These are phyloP conservation scores for Perdita meconis DNA, from an alignment of 2,888 invertebrate genomes.

Conservation along the genomic window DNA sequence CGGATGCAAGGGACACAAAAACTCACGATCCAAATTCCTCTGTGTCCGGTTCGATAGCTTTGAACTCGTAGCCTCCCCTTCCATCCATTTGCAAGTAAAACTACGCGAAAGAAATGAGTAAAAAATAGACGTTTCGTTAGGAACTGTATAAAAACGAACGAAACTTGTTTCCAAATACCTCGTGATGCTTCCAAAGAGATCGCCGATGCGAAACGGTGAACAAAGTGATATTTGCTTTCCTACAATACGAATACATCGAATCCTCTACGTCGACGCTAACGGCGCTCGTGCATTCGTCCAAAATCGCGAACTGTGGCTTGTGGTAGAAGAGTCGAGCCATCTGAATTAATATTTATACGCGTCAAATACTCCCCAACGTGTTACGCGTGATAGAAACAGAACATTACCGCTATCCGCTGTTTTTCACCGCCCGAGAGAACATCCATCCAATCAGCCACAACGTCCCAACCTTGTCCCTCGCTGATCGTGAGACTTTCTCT, in stretches of 20 bases:
- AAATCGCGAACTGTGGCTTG: slow-evolving; percentile 98
- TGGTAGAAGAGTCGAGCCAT: slow-evolving; percentile 99
- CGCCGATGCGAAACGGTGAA: slow-evolving; percentile 99
- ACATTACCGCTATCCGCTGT: slow-evolving; percentile 95
- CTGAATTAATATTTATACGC: slow-evolving; percentile 79
- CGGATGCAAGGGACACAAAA: slow-evolving; percentile 67
- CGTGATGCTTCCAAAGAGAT: slow-evolving; percentile 98
- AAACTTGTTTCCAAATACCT: slow-evolving; percentile 85
- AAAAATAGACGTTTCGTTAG: background rate
- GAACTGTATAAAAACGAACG: background rate
- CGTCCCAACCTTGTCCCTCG: slow-evolving; percentile 91
- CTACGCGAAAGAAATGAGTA: slow-evolving; percentile 82
- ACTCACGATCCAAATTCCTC: slow-evolving; percentile 97
- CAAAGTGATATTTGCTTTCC: slow-evolving; percentile 93
- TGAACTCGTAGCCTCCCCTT: slow-evolving; percentile 94
- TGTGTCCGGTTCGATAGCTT: slow-evolving; percentile 93
- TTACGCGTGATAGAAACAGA: background rate
- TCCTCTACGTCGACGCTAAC: slow-evolving; percentile 99
- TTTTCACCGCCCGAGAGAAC: slow-evolving; percentile 99
- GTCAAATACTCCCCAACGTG: background rate
- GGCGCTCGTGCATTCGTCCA: slow-evolving; percentile 99
- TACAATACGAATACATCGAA: slow-evolving; percentile 97
- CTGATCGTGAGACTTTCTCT: slow-evolving; percentile 88
- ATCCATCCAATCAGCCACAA: slow-evolving; percentile 99
- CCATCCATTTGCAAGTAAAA: slow-evolving; percentile 98